A percentile compares a stretch with the other conserved stretches of the same genome.
Evolutionary conservation across 2,888 invertebrate genomes (phyloP).

Genomic region (Altica lythri): DNA sequence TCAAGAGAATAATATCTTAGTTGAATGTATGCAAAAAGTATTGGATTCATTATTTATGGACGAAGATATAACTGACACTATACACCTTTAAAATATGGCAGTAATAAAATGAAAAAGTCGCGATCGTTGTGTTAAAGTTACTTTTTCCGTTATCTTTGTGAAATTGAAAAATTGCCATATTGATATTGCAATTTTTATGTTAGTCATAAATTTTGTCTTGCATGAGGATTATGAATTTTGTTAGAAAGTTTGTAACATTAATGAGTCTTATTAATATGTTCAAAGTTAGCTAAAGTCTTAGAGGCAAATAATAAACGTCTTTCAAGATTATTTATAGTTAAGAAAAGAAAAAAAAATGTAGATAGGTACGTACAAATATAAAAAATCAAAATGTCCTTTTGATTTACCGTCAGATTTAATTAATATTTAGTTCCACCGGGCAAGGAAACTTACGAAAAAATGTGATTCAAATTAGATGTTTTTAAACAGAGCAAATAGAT

Average conservation of each 20-base stretch:
- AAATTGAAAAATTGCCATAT: not conserved
- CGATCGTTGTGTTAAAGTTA: not conserved
- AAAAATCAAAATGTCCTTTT: too few species aligned
- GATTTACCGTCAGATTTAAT: too few species aligned
- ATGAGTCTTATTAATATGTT: slow-evolving; percentile 4
- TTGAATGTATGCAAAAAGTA: not conserved
- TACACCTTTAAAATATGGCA: not conserved
- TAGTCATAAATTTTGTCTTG: not conserved
- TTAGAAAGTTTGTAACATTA: slow-evolving; percentile 2
- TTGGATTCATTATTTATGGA: not conserved
- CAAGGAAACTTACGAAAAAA: too few species aligned
- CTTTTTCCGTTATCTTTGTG: slow-evolving; percentile 2
- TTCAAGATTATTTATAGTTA: slow-evolving; percentile 1
- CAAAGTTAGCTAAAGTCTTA: slow-evolving; percentile 11
- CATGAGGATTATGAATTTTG: slow-evolving; percentile 2
- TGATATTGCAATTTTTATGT: slow-evolving; percentile 1
- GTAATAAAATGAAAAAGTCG: not conserved
- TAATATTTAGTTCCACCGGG: too few species aligned
- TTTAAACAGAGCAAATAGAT: too few species aligned
- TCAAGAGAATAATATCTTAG: too few species aligned
- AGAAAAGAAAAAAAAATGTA: not conserved
- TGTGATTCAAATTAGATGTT: too few species aligned
- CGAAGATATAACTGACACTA: not conserved
- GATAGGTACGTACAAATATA: too few species aligned
- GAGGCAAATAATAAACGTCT: slow-evolving; percentile 9